Evolutionary conservation across 1,140 invertebrate species (phyloP).

Genomic region (Drusus annulatus): DNA sequence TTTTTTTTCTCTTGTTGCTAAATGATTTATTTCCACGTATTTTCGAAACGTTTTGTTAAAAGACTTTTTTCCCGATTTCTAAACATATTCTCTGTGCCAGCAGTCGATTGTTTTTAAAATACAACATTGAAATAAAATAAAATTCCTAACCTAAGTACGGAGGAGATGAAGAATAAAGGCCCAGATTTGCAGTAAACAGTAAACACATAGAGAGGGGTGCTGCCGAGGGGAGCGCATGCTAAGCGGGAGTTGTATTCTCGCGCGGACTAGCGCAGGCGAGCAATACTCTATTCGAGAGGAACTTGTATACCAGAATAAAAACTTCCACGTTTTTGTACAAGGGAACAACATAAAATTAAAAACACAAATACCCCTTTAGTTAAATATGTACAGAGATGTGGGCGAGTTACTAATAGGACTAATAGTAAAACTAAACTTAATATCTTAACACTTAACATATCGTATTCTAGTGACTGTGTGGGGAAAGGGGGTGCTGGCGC

Average conservation of each 20-base stretch:
- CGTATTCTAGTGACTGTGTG: slow-evolving; percentile 19
- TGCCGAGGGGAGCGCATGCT: slow-evolving; percentile 11
- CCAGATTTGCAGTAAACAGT: not conserved
- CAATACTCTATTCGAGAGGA: slow-evolving; percentile 69
- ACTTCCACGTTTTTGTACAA: slow-evolving; percentile 53
- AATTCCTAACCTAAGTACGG: too few relatives aligned
- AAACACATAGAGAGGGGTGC: not conserved
- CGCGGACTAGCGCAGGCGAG: slow-evolving; percentile 56
- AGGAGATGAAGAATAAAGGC: too few relatives aligned
- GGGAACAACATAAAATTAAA: slow-evolving; percentile 49
- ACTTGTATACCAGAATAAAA: slow-evolving; percentile 70
- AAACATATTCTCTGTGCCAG: not conserved
- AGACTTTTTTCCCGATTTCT: slow-evolving; percentile 3
- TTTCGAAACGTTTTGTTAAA: slow-evolving; percentile 2
- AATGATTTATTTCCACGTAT: slow-evolving; percentile 16
- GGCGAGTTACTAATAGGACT: slow-evolving; percentile 26
- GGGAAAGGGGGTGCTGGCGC: slow-evolving; percentile 8
- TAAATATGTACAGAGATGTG: slow-evolving; percentile 28
- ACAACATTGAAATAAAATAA: too few relatives aligned
- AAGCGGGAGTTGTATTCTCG: slow-evolving; percentile 44
- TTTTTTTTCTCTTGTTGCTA: slow-evolving; percentile 3
- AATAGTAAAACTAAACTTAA: slow-evolving; percentile 9
- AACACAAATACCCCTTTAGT: slow-evolving; percentile 34
- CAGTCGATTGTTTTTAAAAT: not conserved
- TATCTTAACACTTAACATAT: not conserved